Conservation (phyloP, 1,140 invertebrate genomes). For the Chironomus tepperi region DNA sequence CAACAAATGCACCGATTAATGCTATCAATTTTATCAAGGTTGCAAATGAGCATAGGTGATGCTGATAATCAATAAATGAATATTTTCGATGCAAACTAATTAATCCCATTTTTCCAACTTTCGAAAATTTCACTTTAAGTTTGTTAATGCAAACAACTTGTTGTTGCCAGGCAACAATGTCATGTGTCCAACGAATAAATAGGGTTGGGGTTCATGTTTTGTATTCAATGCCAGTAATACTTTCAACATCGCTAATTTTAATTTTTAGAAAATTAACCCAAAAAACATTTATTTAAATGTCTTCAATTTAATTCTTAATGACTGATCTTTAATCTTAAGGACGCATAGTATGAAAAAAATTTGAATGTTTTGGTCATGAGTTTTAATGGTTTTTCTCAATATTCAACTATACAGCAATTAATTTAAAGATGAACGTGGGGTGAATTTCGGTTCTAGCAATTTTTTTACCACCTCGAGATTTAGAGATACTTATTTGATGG, state of each 20-base stretch:
- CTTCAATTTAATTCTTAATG: background rate
- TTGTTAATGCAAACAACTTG: no score
- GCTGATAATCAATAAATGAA: conserved; percentile 16
- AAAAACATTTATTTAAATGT: background rate
- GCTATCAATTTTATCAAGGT: background rate
- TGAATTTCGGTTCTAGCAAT: background rate
- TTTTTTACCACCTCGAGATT: conserved; percentile 7
- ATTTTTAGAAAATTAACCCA: background rate
- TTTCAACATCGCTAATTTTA: background rate
- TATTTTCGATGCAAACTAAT: conserved; percentile 17
- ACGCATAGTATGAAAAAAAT: background rate
- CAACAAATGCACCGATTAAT: background rate
- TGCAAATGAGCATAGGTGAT: conserved; percentile 20
- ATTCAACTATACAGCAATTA: background rate
- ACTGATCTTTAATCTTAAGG: no score
- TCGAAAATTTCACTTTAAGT: background rate
- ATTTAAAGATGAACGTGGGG: background rate
- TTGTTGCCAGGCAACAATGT: no score
- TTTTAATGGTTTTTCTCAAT: background rate
- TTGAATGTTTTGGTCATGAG: background rate
- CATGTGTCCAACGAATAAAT: no score
- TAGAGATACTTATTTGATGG: background rate
- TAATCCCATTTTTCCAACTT: background rate
- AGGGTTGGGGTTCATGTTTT: no score
- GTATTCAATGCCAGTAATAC: no score